Evolutionary conservation across 2,888 invertebrate species (phyloP), one percentile per base, ranked within the genome.

Genomic region (Acleris cristana): DNA sequence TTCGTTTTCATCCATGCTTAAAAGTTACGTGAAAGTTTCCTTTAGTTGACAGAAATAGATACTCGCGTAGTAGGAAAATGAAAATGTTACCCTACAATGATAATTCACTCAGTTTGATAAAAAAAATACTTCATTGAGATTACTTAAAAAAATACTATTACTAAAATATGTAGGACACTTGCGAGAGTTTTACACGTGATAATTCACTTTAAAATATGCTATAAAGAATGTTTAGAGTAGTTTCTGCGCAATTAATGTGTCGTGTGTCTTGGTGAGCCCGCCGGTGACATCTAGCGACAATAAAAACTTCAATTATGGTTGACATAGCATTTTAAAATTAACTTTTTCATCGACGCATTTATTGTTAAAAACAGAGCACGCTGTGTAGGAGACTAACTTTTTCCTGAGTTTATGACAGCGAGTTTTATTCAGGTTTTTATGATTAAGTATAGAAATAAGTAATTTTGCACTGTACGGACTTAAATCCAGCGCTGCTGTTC

Each of bases 161-260:
- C 10, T 30, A 53, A 44, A 18, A 21, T 53, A 26, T 63, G 48
- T 63, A 34, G 48, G 55, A 54, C 54, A 48, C 45, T 45, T 60
- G 30, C 18, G 30, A 34, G 62, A 34, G 40, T 2, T 63, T 49
- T 23, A 55, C 62, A 63, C 10, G 16, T 55, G 48, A 63, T 63
- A 63, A 63, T n/a, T 63, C 62, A 63, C 55, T 19, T 26, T 55
- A 56, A 34, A 63, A 62, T 55, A 63, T 55, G 54, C 55, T 18
- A 55, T 63, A 63, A 55, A 63, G 30, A 55, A 55, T 55, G 54
- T 63, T 55, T 8, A 21, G 48, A 48, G 55, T 30, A 21, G 48
- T 55, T 63, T 34, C 19, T 7, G 34, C 21, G 21, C 34, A 30
- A 48, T 48, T 55, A 62, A 62, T 54, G 62, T 45, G 23, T 26